A percentile compares a stretch with the other conserved stretches of the same genome.
Evolutionary conservation across 2,113 vertebrate species (phyloP).

Genomic region (Myotis brandtii): DNA sequence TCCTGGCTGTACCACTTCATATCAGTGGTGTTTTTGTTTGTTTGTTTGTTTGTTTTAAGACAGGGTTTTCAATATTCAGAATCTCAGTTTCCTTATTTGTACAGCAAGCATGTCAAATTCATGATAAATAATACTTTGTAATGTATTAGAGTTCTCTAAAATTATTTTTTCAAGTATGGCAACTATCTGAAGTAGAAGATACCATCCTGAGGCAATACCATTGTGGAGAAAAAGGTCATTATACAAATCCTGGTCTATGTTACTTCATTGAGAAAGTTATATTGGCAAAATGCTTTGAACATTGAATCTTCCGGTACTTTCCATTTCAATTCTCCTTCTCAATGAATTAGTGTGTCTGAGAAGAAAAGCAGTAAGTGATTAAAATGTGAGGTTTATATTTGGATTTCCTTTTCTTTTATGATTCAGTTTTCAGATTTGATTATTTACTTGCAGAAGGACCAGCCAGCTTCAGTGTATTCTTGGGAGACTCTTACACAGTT

Average conservation of each 20-base stretch:
- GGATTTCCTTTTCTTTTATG: neutral
- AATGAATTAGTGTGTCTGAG: slow-evolving; percentile 8
- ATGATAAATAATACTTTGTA: neutral
- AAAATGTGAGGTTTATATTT: slow-evolving; percentile 1
- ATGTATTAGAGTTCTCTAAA: slow-evolving; percentile 17
- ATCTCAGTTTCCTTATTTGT: neutral
- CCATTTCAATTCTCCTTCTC: neutral
- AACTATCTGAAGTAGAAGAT: neutral
- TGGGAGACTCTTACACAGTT: neutral
- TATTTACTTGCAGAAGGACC: neutral
- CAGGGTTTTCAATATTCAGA: neutral
- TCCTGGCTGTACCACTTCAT: neutral
- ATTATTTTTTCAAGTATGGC: slow-evolving; percentile 3
- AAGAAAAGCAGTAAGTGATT: neutral
- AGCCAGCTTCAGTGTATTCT: neutral
- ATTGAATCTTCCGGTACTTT: slow-evolving; percentile 37
- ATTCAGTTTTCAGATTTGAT: neutral
- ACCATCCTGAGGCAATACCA: neutral
- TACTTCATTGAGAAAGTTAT: neutral
- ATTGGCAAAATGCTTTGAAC: slow-evolving; percentile 36
- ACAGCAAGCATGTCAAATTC: no score
- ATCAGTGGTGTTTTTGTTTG: neutral
- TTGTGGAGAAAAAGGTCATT: neutral
- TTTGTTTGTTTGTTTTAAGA: neutral
- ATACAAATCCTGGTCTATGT: neutral